Evolutionary conservation across 2,113 vertebrate genomes (phyloP).

Genomic region (Seriola aureovittata): DNA sequence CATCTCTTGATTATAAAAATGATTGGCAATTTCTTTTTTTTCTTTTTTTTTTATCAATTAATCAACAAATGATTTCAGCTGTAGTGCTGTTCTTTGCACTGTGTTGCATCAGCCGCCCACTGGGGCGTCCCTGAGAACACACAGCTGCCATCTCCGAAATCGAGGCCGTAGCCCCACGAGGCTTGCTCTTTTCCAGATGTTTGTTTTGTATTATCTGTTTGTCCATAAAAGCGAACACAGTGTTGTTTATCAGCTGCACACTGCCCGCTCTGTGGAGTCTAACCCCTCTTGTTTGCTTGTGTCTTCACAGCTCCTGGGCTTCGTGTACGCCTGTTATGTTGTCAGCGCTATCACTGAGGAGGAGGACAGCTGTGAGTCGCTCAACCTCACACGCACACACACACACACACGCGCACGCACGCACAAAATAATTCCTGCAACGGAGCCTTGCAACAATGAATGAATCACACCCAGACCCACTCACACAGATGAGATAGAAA

Average conservation of each 20-base stretch:
- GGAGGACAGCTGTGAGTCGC: slow-evolving; percentile 85
- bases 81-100: slow-evolving; percentile 6
- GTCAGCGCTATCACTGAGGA: slow-evolving; percentile 91
- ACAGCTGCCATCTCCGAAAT: neutral
- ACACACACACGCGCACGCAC: slow-evolving; percentile 14
- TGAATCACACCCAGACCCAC: slow-evolving; percentile 35
- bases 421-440: slow-evolving; percentile 33
- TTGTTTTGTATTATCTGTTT: slow-evolving; percentile 18
- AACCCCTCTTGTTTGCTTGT: slow-evolving; percentile 56
- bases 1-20: neutral
- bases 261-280: slow-evolving; percentile 31
- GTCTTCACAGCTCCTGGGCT: slow-evolving; percentile 89
- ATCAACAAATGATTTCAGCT: neutral
- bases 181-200: slow-evolving; percentile 31
- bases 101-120: slow-evolving; percentile 12
- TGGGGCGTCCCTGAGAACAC: neutral
- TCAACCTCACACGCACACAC: slow-evolving; percentile 45
- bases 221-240: slow-evolving; percentile 22
- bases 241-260: slow-evolving; percentile 27
- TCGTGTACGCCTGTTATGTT: slow-evolving; percentile 89
- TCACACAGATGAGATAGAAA: slow-evolving; percentile 32
- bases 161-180: neutral
- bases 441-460: slow-evolving; percentile 26
- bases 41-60: neutral
- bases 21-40: neutral